phyloP scores from a whole-genome alignment of 1,140 invertebrate species.

The Bombus polaris region DNA sequence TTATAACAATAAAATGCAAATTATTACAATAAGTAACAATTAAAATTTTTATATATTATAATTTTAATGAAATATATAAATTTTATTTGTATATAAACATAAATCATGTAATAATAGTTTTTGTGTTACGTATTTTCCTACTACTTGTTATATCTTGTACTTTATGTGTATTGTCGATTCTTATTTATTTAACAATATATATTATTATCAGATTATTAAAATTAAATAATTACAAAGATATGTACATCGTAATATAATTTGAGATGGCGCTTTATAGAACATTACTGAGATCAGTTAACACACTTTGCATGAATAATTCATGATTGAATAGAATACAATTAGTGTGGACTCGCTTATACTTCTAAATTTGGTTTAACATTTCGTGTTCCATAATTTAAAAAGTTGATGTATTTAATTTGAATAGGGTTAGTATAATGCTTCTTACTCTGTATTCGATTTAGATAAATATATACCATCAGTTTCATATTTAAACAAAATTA shows the following conservation, averaged over 20 bases:
- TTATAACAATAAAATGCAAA: background rate
- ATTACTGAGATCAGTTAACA: background rate
- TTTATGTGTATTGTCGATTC: background rate
- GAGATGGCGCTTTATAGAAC: slow-evolving; percentile 3
- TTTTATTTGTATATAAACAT: background rate
- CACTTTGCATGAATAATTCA: slow-evolving; percentile 15
- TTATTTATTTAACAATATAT: background rate
- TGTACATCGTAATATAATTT: background rate
- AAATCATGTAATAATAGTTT: too few relatives aligned
- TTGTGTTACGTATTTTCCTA: background rate
- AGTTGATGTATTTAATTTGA: background rate
- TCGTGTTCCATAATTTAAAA: slow-evolving; percentile 6
- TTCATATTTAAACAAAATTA: too few relatives aligned
- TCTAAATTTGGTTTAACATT: background rate
- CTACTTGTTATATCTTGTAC: background rate
- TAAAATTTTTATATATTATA: background rate
- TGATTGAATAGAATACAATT: slow-evolving; percentile 16
- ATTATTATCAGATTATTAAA: background rate
- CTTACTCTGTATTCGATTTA: background rate
- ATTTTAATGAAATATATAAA: slow-evolving; percentile 5
- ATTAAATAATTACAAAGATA: background rate
- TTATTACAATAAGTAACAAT: background rate
- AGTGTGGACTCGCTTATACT: background rate
- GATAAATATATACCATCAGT: background rate
- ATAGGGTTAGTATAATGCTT: background rate